A percentile compares a stretch with the other conserved stretches of the same genome.
Conservation (phyloP, 2,113 vertebrate genomes). For the Collichthys lucidus region DNA sequence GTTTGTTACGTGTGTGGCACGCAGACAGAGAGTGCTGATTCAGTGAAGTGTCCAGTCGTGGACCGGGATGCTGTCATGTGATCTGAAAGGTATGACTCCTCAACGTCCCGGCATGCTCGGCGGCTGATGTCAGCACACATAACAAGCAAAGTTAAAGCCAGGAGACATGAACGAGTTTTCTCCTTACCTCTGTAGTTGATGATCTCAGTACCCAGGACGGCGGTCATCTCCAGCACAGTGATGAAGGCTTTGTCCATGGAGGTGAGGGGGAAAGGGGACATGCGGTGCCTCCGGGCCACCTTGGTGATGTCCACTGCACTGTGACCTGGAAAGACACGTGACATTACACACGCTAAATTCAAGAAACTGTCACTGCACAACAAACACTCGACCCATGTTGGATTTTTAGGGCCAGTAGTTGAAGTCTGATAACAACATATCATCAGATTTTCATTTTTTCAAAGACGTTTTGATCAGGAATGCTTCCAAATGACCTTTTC, state of each 20-base stretch:
- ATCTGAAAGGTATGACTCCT: slow-evolving; percentile 31
- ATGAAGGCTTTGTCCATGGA: slow-evolving; percentile 99
- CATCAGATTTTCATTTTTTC: not conserved
- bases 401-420: not conserved
- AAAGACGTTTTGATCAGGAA: not conserved
- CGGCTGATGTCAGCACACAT: slow-evolving; percentile 23
- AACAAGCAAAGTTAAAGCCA: not conserved
- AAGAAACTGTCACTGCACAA: not conserved
- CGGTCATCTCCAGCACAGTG: slow-evolving; percentile 99
- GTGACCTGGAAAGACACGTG: slow-evolving; percentile 86
- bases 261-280: slow-evolving; percentile 98
- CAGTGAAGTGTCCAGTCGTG: slow-evolving; percentile 44
- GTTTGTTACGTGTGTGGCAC: slow-evolving; percentile 13
- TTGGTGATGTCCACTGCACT: slow-evolving; percentile 99
- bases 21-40: slow-evolving; percentile 57
- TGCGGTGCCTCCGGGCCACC: slow-evolving; percentile 98
- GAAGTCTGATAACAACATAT: not conserved
- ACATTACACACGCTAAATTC: not conserved
- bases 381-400: not conserved
- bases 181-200: slow-evolving; percentile 97
- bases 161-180: not conserved
- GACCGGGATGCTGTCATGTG: slow-evolving; percentile 30
- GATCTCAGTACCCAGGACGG: slow-evolving; percentile 98
- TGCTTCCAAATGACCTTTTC: not conserved
- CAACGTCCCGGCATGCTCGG: slow-evolving; percentile 22